Conservation (phyloP, 2,797 vertebrate species). For the Merluccius polli region DNA sequence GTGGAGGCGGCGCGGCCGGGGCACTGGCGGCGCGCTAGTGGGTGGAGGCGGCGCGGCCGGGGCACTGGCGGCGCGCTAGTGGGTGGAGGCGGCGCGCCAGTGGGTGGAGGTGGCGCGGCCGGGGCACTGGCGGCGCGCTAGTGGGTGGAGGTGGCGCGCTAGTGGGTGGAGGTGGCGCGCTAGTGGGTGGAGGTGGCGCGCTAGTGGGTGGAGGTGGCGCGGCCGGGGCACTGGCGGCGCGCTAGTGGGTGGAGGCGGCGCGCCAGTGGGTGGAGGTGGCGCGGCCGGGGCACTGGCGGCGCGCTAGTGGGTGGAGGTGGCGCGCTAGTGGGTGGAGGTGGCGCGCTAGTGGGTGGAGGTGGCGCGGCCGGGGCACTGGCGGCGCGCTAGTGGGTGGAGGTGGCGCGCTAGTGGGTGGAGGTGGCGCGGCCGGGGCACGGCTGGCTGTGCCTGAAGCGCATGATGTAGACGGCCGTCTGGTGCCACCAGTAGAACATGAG, state of each 20-base stretch:
- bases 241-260: constrained; percentile 55
- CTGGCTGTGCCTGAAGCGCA: constrained; percentile 89
- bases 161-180: constrained; percentile 52
- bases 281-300: constrained; percentile 70
- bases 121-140: no score
- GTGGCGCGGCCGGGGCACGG: constrained; percentile 68
- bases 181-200: no score
- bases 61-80: no score
- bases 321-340: no score
- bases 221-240: constrained; percentile 73
- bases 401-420: constrained; percentile 44
- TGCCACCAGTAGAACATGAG: constrained; percentile 99
- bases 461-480: constrained; percentile 89
- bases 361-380: constrained; percentile 32
- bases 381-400: not conserved
- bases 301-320: constrained; percentile 57
- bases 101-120: constrained; percentile 51
- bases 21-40: no score
- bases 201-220: constrained; percentile 53
- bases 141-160: constrained; percentile 52
- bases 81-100: constrained; percentile 49
- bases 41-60: constrained; percentile 41
- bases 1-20: constrained; percentile 45
- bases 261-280: constrained; percentile 53
- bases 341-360: constrained; percentile 60